Evolutionary conservation across 30 jellyfish, hydroid and myxozoan species (phyloP).

Genomic region (Nemopilema nomurai): DNA sequence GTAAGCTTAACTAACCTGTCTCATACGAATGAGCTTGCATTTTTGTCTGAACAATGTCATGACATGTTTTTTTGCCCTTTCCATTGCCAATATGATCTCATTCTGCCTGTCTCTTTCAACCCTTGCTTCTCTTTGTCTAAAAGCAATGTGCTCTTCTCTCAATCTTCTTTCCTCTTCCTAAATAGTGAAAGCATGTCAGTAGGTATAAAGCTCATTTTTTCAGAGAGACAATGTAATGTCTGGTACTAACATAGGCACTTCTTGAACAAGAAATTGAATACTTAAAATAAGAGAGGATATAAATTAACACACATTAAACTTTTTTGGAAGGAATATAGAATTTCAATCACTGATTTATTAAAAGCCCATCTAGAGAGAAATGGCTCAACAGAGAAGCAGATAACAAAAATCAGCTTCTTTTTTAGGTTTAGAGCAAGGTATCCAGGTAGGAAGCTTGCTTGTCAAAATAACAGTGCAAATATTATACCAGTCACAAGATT

Average conservation of each 20-base stretch:
- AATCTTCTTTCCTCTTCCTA: conserved; percentile 93
- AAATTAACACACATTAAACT: too few species aligned
- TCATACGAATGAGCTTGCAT: conserved; percentile 75
- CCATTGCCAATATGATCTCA: conserved; percentile 92
- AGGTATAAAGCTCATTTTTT: too few species aligned
- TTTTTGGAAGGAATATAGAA: too few species aligned
- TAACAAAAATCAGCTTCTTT: too few species aligned
- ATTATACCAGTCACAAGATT: background rate
- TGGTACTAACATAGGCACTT: too few species aligned
- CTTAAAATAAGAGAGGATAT: too few species aligned
- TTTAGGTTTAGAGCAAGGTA: too few species aligned
- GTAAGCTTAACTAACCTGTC: conserved; percentile 90
- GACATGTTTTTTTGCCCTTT: conserved; percentile 89
- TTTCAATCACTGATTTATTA: too few species aligned
- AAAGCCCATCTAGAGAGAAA: too few species aligned
- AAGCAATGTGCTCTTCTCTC: conserved; percentile 92
- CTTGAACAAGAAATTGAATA: too few species aligned
- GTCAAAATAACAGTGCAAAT: background rate
- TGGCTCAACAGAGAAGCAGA: too few species aligned
- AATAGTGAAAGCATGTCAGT: background rate
- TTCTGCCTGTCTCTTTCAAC: conserved; percentile 81
- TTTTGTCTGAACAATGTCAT: conserved; percentile 78
- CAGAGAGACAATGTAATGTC: too few species aligned
- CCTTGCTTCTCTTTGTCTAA: conserved; percentile 83
- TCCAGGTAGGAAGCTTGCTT: background rate